Conservation (phyloP, 2,888 invertebrate species). For the Drosophila basisetae region DNA sequence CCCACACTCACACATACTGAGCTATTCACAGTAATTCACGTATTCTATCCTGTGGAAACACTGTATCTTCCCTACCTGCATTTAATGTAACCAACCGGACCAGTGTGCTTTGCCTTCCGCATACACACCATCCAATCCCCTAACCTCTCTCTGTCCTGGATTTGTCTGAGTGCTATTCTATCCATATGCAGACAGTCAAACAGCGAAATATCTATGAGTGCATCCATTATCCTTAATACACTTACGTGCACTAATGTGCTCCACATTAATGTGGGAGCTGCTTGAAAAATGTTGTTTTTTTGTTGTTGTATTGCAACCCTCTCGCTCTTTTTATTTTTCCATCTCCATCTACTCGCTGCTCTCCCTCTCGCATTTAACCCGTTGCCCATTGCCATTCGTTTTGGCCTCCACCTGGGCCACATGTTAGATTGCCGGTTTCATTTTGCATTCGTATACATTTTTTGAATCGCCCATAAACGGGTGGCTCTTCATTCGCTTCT, state of each 20-base stretch:
- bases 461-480: slow-evolving; percentile 15
- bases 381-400: slow-evolving; percentile 5
- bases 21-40: slow-evolving; percentile 22
- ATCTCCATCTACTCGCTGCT: slow-evolving; percentile 14
- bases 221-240: slow-evolving; percentile 80
- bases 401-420: slow-evolving; percentile 50
- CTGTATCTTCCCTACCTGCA: slow-evolving; percentile 26
- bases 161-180: slow-evolving; percentile 20
- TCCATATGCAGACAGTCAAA: slow-evolving; percentile 61
- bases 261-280: slow-evolving; percentile 73
- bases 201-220: slow-evolving; percentile 77
- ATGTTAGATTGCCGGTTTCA: slow-evolving; percentile 61
- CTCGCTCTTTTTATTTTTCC: neutral
- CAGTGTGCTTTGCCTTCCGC: slow-evolving; percentile 48
- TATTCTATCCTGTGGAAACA: slow-evolving; percentile 7
- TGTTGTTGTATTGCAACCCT: slow-evolving; percentile 5
- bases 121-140: neutral
- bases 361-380: slow-evolving; percentile 4
- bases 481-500: neutral
- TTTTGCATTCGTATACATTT: slow-evolving; percentile 24
- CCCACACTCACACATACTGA: neutral
- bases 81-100: slow-evolving; percentile 57
- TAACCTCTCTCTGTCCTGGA: neutral
- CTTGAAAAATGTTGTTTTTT: slow-evolving; percentile 63
- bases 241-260: slow-evolving; percentile 75